Evolutionary conservation across 2,113 vertebrate genomes (phyloP).

Genomic region (Solea solea): DNA sequence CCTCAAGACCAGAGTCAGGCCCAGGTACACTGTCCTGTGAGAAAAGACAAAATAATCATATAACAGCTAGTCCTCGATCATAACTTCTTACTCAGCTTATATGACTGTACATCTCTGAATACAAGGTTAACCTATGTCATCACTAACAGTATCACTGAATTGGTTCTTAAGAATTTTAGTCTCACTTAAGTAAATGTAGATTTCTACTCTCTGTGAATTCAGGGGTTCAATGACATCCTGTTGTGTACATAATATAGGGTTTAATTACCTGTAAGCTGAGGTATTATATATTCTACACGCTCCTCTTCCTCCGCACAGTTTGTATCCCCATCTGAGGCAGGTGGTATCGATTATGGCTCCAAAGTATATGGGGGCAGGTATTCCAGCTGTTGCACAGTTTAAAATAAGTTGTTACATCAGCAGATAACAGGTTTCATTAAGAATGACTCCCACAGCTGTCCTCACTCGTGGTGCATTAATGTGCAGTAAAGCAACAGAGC

Average conservation of each 20-base stretch:
- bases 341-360: conserved; percentile 91
- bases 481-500: conserved; percentile 1
- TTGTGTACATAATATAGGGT: too few relatives aligned
- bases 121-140: too few relatives aligned
- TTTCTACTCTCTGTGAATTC: too few relatives aligned
- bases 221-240: too few relatives aligned
- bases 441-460: background rate
- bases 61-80: too few relatives aligned
- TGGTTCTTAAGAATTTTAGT: too few relatives aligned
- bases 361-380: conserved; percentile 94
- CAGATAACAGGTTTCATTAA: background rate
- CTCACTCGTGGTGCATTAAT: conserved; percentile 1
- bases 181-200: too few relatives aligned
- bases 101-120: too few relatives aligned
- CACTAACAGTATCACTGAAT: too few relatives aligned
- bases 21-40: conserved; percentile 88
- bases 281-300: conserved; percentile 93
- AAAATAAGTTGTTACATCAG: conserved; percentile 12
- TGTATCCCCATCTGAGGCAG: conserved; percentile 92
- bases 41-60: conserved; percentile 1
- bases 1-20: conserved; percentile 88
- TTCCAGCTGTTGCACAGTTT: conserved; percentile 83
- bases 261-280: conserved; percentile 71
- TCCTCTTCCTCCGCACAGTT: conserved; percentile 88
- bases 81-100: too few relatives aligned